Conservation (phyloP, 1,140 invertebrate genomes). For the Eueides isabella region DNA sequence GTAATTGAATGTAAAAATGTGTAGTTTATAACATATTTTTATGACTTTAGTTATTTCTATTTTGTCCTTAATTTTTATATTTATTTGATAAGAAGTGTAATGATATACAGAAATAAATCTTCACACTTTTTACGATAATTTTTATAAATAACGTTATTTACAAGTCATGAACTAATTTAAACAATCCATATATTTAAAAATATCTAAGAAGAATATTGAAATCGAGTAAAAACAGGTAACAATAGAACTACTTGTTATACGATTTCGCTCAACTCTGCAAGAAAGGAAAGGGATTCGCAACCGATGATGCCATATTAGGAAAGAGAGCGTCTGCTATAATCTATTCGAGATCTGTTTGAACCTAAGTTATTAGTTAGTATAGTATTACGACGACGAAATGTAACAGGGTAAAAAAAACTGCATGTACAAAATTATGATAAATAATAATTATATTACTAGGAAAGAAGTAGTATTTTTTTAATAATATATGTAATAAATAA, state of each 20-base stretch:
- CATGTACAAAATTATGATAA: neutral
- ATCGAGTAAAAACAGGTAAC: neutral
- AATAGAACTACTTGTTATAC: constrained; percentile 15
- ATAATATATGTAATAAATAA: too few relatives aligned
- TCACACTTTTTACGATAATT: too few relatives aligned
- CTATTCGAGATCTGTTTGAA: neutral
- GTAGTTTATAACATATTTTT: too few relatives aligned
- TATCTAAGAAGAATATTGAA: neutral
- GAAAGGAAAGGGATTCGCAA: constrained; percentile 14
- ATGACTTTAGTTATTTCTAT: too few relatives aligned
- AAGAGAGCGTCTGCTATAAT: constrained; percentile 20
- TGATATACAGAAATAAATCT: too few relatives aligned
- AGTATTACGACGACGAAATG: neutral
- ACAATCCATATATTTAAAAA: neutral
- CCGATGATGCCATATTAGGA: constrained; percentile 12
- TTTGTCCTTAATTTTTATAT: too few relatives aligned
- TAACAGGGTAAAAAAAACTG: neutral
- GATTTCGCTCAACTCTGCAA: constrained; percentile 8
- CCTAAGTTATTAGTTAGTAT: neutral
- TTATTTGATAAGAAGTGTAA: too few relatives aligned
- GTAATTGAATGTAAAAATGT: too few relatives aligned
- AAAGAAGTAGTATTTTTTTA: too few relatives aligned
- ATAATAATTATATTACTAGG: neutral
- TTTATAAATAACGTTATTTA: too few relatives aligned
- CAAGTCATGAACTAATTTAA: neutral